A percentile compares a stretch with the other conserved stretches of the same genome.
phyloP scores from a whole-genome alignment of 2,113 vertebrate genomes.

The Amblyornis subalaris region DNA sequence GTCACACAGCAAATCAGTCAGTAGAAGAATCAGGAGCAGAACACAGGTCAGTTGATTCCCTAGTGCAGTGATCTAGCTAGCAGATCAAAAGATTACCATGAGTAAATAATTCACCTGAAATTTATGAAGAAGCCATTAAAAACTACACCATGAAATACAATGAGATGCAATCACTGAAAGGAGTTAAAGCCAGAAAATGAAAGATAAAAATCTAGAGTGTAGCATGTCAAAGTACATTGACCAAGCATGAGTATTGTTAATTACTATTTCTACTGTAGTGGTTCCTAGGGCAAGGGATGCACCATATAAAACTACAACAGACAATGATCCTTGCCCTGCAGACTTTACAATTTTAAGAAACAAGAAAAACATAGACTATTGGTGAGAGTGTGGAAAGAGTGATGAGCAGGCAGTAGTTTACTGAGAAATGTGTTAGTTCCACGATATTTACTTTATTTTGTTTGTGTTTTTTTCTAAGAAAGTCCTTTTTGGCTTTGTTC shows the following conservation, averaged over 20 bases:
- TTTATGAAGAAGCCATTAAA: constrained; percentile 36
- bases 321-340: neutral
- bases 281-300: neutral
- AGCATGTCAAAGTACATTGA: neutral
- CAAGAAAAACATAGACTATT: constrained; percentile 22
- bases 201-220: constrained; percentile 14
- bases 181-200: constrained; percentile 22
- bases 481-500: neutral
- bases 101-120: constrained; percentile 13
- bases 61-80: neutral
- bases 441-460: neutral
- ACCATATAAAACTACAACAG: neutral
- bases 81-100: neutral
- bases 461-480: neutral
- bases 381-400: neutral
- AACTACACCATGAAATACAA: constrained; percentile 41
- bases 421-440: neutral
- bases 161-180: constrained; percentile 16
- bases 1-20: constrained; percentile 16
- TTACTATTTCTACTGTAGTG: neutral
- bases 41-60: neutral
- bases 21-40: constrained; percentile 14
- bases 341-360: constrained; percentile 1
- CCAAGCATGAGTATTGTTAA: neutral
- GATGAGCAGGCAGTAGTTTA: neutral